Base-by-base conservation (phyloP, 2,113 vertebrate species). In the Physeter macrocephalus region DNA sequence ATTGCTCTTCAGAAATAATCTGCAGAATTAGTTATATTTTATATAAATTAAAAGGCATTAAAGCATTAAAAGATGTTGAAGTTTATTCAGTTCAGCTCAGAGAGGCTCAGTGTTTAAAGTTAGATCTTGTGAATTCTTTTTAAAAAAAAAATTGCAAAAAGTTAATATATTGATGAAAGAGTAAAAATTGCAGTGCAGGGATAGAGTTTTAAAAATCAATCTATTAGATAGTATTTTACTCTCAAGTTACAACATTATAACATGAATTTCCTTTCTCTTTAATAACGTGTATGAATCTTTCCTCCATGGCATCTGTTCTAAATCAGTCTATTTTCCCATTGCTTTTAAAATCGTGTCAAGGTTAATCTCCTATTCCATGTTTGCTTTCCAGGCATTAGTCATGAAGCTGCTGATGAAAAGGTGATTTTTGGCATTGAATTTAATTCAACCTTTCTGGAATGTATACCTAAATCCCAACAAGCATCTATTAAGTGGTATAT, bases 361-460 rank as follows among this genome's bases (percentile, higher is more conserved):
- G 98, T 98, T 99, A 98, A 99, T 98, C 98, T 98, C 94, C 93
- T 98, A 97, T 98, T 98, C 98, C 96, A 95, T 99, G 98, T 99
- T 99, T 98, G 97, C 98, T 98, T 98, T 98, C 94, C 97, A 99
- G 99, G 98, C 98, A 98, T 98, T 98, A 99, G 98, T 98, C 98
- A 98, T 97, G 99, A 99, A 98, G 98, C 98, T 97, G 98, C 99
- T 96, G 99, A 99, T 98, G 99, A 99, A 99, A 99, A 99, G 98
- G 98, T 99, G 98, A 99, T 99, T 98, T 99, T 99, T 96, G 99
- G 99, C 95, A 99, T 99, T 97, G 99, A 99, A 98, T 99, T 99
- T 98, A 99, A 99, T 98, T 99, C 99, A 78, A 99, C 99, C 29
- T 99, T 99, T 98, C 99, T 99, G 93, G 99, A 99, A 98, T 99